Evolutionary conservation across 2,113 vertebrate genomes (phyloP).

Genomic region (Neolamprologus fasciatus): DNA sequence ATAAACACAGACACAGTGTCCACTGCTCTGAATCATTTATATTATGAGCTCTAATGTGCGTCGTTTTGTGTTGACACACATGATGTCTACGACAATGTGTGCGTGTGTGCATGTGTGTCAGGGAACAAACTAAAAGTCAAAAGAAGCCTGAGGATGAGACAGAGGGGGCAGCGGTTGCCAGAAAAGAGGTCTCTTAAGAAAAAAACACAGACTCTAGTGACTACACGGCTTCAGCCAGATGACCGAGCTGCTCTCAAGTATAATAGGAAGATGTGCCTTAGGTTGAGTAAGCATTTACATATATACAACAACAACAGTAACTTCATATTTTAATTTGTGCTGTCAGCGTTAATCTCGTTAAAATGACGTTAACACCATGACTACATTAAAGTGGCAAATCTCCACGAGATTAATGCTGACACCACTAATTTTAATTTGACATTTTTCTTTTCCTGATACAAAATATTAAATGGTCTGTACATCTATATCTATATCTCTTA

Average conservation of each 20-base stretch:
- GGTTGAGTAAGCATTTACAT: not conserved
- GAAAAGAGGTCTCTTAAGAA: not conserved
- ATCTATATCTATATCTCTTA: not conserved
- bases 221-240: not conserved
- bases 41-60: not conserved
- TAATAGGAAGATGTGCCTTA: not conserved
- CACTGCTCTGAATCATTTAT: not conserved
- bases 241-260: not conserved
- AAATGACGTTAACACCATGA: not conserved
- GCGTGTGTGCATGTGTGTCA: not conserved
- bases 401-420: not conserved
- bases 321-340: not conserved
- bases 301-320: not conserved
- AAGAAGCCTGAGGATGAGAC: conserved; percentile 10
- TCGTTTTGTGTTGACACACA: not conserved
- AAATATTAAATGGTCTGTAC: not conserved
- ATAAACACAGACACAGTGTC: not conserved
- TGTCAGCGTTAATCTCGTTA: not conserved
- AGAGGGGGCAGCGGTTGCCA: conserved; percentile 9
- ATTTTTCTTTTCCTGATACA: not conserved
- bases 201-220: not conserved
- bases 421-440: not conserved
- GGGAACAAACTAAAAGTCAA: conserved; percentile 16
- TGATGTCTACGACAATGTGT: not conserved
- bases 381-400: not conserved